These are phyloP conservation scores for Aphaenogaster ashmeadi DNA, from an alignment of 1,140 invertebrate genomes.

Conservation along the genomic window DNA sequence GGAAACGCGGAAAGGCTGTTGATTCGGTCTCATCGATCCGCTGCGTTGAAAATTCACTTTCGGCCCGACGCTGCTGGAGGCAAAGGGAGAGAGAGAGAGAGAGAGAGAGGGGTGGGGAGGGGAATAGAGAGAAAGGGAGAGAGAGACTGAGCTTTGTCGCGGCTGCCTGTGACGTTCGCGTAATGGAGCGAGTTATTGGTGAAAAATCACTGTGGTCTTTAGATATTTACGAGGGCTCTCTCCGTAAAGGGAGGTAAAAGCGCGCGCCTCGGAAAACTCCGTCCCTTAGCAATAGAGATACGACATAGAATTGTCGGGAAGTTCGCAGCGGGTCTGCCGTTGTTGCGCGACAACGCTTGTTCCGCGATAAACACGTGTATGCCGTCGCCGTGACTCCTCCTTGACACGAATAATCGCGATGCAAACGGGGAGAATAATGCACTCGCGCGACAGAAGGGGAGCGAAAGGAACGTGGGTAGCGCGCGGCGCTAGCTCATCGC, in stretches of 20 bases:
- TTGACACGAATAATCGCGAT: conserved; percentile 32
- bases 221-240: conserved; percentile 34
- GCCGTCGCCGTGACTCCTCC: conserved; percentile 4
- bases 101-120: too few relatives aligned
- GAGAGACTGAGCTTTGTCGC: conserved; percentile 16
- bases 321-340: not conserved
- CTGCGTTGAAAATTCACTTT: conserved; percentile 44
- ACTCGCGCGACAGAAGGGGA: not conserved
- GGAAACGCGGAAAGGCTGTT: conserved; percentile 14
- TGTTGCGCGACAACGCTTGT: not conserved
- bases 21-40: conserved; percentile 37
- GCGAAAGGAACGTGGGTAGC: not conserved
- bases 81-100: not conserved
- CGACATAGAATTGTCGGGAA: not conserved
- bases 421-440: conserved; percentile 23
- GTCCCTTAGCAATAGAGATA: not conserved
- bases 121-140: conserved; percentile 18
- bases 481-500: not conserved
- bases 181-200: conserved; percentile 29
- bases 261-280: not conserved
- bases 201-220: conserved; percentile 30
- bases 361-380: conserved; percentile 17
- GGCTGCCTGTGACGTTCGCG: not conserved
- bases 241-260: conserved; percentile 1
- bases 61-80: not conserved